Conservation (phyloP, 2,113 vertebrate genomes). For the Stegostoma tigrinum region DNA sequence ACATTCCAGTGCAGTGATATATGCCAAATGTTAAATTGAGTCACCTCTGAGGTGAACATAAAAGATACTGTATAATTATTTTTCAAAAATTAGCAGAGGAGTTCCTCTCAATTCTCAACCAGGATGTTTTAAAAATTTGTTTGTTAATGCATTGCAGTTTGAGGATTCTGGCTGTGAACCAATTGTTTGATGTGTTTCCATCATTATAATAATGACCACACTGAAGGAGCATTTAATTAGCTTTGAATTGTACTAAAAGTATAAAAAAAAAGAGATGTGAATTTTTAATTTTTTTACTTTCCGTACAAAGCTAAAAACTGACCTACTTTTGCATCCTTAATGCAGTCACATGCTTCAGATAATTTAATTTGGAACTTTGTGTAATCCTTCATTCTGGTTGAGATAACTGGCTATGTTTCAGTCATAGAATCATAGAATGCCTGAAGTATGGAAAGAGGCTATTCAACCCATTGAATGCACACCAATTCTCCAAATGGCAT, state of each 20-base stretch:
- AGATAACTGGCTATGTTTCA: background rate
- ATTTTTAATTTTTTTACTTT: background rate
- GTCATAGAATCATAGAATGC: background rate
- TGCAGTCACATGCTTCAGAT: background rate
- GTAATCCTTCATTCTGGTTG: background rate
- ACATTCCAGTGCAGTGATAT: background rate
- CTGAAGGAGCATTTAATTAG: background rate
- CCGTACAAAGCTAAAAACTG: background rate
- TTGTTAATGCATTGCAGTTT: background rate
- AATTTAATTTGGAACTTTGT: background rate
- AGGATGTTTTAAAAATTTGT: background rate
- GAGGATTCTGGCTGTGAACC: background rate
- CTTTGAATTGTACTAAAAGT: background rate
- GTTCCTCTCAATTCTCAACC: background rate
- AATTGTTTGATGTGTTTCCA: background rate
- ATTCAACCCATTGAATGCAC: too few species aligned
- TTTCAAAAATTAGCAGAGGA: background rate
- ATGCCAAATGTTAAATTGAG: background rate
- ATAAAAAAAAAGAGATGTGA: background rate
- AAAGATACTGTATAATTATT: background rate
- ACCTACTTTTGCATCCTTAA: background rate
- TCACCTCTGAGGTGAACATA: background rate
- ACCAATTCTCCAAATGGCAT: too few species aligned
- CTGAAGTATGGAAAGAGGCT: too few species aligned
- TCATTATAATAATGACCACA: background rate